These are phyloP conservation scores for Platynereis dumerilii DNA, from an alignment of 2,888 invertebrate genomes.

Conservation along the genomic window DNA sequence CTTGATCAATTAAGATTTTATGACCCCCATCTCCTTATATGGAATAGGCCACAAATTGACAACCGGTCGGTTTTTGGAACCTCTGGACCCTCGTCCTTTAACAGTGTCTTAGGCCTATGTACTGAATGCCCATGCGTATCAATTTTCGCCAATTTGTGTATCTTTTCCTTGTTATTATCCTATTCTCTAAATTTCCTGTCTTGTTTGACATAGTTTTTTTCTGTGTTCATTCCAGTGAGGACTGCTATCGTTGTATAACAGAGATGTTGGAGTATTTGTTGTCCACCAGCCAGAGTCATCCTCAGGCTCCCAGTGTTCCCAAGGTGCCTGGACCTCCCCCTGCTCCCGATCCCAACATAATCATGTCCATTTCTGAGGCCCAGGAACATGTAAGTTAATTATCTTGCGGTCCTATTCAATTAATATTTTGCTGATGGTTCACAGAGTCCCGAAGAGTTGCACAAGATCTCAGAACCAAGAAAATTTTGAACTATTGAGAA, in stretches of 20 bases:
- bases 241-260: conserved; percentile 87
- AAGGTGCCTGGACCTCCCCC: conserved; percentile 63
- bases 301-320: conserved; percentile 63
- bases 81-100: too few relatives aligned
- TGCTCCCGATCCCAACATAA: conserved; percentile 55
- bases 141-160: too few relatives aligned
- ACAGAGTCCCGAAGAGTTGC: background rate
- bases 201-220: too few relatives aligned
- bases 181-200: too few relatives aligned
- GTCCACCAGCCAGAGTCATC: conserved; percentile 56
- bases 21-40: too few relatives aligned
- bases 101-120: too few relatives aligned
- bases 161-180: too few relatives aligned
- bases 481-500: too few relatives aligned
- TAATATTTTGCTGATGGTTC: background rate
- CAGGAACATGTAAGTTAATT: conserved; percentile 52
- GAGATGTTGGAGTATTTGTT: conserved; percentile 68
- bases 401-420: background rate
- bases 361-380: conserved; percentile 55
- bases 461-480: background rate
- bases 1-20: too few relatives aligned
- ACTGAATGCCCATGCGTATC: too few relatives aligned
- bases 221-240: conserved; percentile 79
- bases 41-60: too few relatives aligned
- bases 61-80: too few relatives aligned